A percentile compares a stretch with the other conserved stretches of the same genome.
Evolutionary conservation across 2,113 vertebrate genomes (phyloP).

Genomic region (Chascanopsetta lugubris): DNA sequence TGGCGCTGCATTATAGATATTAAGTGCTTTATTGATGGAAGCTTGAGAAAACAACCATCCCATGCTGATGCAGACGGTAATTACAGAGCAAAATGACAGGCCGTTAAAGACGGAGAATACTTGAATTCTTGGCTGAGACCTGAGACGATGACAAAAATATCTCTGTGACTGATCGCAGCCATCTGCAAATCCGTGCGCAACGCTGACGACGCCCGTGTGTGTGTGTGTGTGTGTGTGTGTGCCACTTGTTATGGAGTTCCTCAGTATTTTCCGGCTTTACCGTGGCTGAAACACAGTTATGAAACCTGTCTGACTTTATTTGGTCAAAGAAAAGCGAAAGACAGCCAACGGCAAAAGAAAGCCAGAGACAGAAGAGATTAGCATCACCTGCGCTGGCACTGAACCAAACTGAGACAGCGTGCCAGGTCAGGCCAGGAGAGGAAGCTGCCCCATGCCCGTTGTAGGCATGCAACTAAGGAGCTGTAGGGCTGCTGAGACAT

Average conservation of each 20-base stretch:
- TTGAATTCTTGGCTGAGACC: not conserved
- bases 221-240: not conserved
- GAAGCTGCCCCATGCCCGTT: slow-evolving; percentile 23
- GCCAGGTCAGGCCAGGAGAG: slow-evolving; percentile 64
- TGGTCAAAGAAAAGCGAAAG: slow-evolving; percentile 57
- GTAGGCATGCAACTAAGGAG: slow-evolving; percentile 33
- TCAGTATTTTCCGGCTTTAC: slow-evolving; percentile 22
- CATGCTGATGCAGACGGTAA: slow-evolving; percentile 16
- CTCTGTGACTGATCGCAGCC: not conserved
- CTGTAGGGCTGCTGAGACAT: slow-evolving; percentile 55
- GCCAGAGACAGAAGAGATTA: slow-evolving; percentile 71
- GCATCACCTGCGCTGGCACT: slow-evolving; percentile 70
- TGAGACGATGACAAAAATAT: not conserved
- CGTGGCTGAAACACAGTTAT: slow-evolving; percentile 50
- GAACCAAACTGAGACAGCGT: slow-evolving; percentile 64
- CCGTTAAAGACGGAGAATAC: slow-evolving; percentile 2
- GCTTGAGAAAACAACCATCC: slow-evolving; percentile 20
- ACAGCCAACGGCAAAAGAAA: slow-evolving; percentile 70
- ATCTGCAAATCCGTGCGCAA: not conserved
- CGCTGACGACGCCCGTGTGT: not conserved
- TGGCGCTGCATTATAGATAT: slow-evolving; percentile 23
- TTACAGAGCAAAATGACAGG: slow-evolving; percentile 16
- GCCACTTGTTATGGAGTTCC: slow-evolving; percentile 13
- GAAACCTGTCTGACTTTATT: slow-evolving; percentile 67
- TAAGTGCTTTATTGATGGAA: not conserved